Conservation (phyloP, 2,888 invertebrate genomes). For the Camponotus fellah region DNA sequence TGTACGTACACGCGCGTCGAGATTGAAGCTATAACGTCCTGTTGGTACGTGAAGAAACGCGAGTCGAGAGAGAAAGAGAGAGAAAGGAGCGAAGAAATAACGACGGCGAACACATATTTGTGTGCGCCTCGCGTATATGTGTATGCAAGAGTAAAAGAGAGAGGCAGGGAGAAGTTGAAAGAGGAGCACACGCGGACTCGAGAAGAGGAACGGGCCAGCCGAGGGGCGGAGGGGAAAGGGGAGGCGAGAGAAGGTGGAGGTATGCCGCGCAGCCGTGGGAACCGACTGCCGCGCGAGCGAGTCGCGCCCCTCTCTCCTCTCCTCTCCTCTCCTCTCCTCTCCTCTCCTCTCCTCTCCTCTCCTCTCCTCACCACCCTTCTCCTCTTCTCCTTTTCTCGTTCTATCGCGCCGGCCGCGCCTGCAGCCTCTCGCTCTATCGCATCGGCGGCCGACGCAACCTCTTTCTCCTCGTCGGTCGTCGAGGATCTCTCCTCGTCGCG, state of each 20-base stretch:
- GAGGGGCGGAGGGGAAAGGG: slow-evolving; percentile 64
- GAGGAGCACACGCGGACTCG: slow-evolving; percentile 60
- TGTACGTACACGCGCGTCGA: slow-evolving; percentile 49
- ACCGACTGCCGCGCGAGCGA: slow-evolving; percentile 80
- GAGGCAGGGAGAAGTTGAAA: slow-evolving; percentile 47
- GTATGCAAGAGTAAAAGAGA: slow-evolving; percentile 28
- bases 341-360: slow-evolving; percentile 26
- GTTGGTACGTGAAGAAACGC: slow-evolving; percentile 64
- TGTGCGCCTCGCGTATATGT: not conserved
- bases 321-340: not conserved
- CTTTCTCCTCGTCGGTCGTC: slow-evolving; percentile 50
- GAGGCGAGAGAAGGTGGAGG: slow-evolving; percentile 80
- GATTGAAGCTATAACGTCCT: slow-evolving; percentile 58
- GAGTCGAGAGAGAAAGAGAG: slow-evolving; percentile 57
- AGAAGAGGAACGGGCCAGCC: slow-evolving; percentile 57
- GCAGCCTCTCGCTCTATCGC: slow-evolving; percentile 66
- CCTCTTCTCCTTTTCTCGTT: slow-evolving; percentile 62
- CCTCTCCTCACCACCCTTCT: not conserved
- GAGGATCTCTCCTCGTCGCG: slow-evolving; percentile 30
- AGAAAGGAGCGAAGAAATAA: slow-evolving; percentile 16
- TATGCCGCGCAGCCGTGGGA: slow-evolving; percentile 84
- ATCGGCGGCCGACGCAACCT: slow-evolving; percentile 33
- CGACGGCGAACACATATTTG: not conserved
- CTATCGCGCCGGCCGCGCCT: slow-evolving; percentile 61
- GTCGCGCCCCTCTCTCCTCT: slow-evolving; percentile 33